These are phyloP conservation scores for Steinernema hermaphroditum DNA, from an alignment of 2,888 invertebrate genomes.

Conservation along the genomic window DNA sequence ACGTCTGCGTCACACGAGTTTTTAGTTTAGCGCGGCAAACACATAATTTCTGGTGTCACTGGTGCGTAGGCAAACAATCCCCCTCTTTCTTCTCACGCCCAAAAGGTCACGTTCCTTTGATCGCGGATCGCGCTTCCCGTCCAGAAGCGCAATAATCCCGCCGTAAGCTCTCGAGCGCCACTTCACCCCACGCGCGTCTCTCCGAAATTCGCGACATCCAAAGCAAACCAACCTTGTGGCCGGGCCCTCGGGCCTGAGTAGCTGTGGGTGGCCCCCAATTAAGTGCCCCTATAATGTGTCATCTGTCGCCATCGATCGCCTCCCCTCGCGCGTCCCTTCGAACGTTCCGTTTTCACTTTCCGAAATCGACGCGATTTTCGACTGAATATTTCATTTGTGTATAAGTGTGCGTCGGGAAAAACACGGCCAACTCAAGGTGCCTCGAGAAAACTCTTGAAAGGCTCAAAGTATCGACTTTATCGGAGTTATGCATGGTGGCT, in stretches of 20 bases:
- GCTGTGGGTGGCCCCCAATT: conserved; percentile 19
- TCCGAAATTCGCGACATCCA: conserved; percentile 18
- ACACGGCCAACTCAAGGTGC: too few species aligned
- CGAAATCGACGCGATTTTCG: background rate
- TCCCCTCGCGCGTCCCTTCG: background rate
- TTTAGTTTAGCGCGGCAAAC: too few species aligned
- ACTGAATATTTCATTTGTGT: background rate
- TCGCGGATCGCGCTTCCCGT: background rate
- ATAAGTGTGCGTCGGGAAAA: too few species aligned
- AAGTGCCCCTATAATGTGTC: conserved; percentile 29
- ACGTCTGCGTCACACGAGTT: too few species aligned
- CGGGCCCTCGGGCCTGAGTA: conserved; percentile 13
- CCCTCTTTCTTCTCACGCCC: background rate
- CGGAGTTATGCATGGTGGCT: too few species aligned
- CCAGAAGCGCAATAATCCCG: background rate
- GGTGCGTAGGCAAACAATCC: background rate
- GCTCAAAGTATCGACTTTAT: too few species aligned
- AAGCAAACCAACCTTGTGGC: background rate
- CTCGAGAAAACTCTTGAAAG: too few species aligned
- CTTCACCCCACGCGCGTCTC: background rate
- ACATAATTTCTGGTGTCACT: too few species aligned
- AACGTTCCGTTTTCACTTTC: background rate
- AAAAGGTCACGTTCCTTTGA: background rate
- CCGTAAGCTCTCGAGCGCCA: background rate
- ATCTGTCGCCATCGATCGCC: conserved; percentile 26